Percentiles rank a stretch among this genome's conserved stretches.
Evolutionary conservation across 2,888 invertebrate species (phyloP).

Genomic region (Bellardia pandia): DNA sequence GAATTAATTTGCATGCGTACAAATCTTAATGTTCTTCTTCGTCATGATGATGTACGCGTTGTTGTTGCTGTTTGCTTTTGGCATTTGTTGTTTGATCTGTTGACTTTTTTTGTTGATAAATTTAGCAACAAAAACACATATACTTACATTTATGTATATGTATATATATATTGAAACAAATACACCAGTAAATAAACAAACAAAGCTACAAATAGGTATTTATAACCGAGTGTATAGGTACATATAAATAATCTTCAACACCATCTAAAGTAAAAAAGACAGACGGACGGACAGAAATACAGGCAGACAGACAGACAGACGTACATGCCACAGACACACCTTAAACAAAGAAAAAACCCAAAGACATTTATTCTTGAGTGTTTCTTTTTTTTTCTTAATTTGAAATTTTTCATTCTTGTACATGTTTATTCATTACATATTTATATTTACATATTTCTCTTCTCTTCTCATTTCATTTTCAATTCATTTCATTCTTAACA

Average conservation of each 20-base stretch:
- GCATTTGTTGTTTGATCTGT: constrained; percentile 53
- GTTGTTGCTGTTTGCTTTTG: constrained; percentile 27
- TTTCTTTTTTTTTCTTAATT: background rate
- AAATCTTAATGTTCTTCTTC: constrained; percentile 55
- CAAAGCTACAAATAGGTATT: constrained; percentile 17
- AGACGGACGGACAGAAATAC: constrained; percentile 1
- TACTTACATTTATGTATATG: too few species aligned
- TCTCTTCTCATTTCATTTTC: background rate
- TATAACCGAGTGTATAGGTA: constrained; percentile 15
- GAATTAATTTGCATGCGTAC: constrained; percentile 72
- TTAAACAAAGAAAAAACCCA: constrained; percentile 31
- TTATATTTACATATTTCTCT: constrained; percentile 14
- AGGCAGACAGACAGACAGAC: background rate
- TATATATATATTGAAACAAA: constrained; percentile 11
- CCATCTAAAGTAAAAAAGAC: constrained; percentile 37
- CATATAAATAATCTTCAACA: constrained; percentile 57
- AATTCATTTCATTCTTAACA: constrained; percentile 28
- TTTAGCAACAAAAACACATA: background rate
- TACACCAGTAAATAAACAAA: background rate
- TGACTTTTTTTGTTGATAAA: constrained; percentile 43
- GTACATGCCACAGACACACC: constrained; percentile 47
- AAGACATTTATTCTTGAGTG: constrained; percentile 7
- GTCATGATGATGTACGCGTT: background rate
- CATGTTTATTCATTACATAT: constrained; percentile 25
- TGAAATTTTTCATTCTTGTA: background rate